Base-by-base conservation (phyloP, 2,888 invertebrate genomes). In the Teinopalpus imperialis region DNA sequence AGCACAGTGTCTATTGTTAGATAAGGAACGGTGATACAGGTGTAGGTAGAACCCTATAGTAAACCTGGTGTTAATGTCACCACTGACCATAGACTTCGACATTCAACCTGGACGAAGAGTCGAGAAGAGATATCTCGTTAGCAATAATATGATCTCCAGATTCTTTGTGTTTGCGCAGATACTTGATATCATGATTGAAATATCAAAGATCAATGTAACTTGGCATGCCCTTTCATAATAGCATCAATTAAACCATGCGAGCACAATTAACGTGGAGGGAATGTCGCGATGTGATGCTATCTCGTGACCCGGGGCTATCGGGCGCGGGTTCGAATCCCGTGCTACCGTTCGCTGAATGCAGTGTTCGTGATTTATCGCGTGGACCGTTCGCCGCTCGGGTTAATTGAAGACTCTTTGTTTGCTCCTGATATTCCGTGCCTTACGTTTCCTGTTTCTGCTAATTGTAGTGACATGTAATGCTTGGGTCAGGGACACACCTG, bases 221-320 rank as follows among this genome's bases (percentile, higher is more conserved):
- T 6, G 20, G 23, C 12, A 1, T 18, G 16, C 16, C 40, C 39
- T 40, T 52, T 52, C 52, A 55, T 51, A 73, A 66, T 66, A 63
- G 74, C 76, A 75, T 81, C 80, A 80, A 81, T 81, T 80, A 79
- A 69, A 75, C 57, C 65, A 62, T 56, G 64, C 62, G 54, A 57
- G 58, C 67, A 77, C 81, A 82, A 83, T 86, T 83, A 83, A 81
- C 78, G 70, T 72, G 49, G 52, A 57, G 66, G 65, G 72, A 74
- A 80, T 81, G 80, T 81, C 67, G 60, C 69, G 69, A 69, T 69
- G 67, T 64, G 85, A 85, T 86, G 60, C 56, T 79, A 83, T 85
- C 85, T 59, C 49, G 51, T 78, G 85, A 85, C 83, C 85, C 63
- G 61, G 63, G 85, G 83, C 79, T 83, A 85, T 86, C 82, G 73